Percentiles rank a stretch among this genome's conserved stretches.
These are phyloP conservation scores for Rattus rattus DNA, from an alignment of 2,113 vertebrate genomes.

Conservation along the genomic window DNA sequence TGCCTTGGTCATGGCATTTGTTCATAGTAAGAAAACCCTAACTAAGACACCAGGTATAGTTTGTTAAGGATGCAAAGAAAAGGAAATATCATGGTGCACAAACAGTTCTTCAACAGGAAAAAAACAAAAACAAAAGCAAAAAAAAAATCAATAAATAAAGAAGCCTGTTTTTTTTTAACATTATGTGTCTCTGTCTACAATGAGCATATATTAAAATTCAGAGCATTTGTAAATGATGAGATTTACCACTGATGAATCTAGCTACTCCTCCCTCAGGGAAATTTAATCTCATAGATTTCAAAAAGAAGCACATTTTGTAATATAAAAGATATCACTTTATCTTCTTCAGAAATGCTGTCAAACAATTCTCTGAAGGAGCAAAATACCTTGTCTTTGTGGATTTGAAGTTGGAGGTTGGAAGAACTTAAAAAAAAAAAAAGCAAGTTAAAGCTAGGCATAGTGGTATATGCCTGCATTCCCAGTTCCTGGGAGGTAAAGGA, in stretches of 20 bases:
- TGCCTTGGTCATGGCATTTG: too few relatives aligned
- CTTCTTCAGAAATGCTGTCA: conserved; percentile 53
- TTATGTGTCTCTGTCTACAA: not conserved
- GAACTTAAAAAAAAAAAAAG: not conserved
- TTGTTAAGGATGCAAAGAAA: not conserved
- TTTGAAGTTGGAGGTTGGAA: not conserved
- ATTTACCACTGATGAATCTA: conserved; percentile 48
- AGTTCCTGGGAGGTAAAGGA: too few relatives aligned
- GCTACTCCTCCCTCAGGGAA: not conserved
- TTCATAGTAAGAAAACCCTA: too few relatives aligned
- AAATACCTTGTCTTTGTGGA: not conserved
- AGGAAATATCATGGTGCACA: not conserved
- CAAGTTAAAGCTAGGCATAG: not conserved
- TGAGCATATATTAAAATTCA: conserved; percentile 24
- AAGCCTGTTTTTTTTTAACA: not conserved
- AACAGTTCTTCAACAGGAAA: not conserved
- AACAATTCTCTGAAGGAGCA: not conserved
- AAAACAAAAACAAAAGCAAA: not conserved
- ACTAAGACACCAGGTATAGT: not conserved
- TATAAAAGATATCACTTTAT: conserved; percentile 23
- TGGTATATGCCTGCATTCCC: too few relatives aligned
- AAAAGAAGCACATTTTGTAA: conserved; percentile 34
- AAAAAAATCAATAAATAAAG: not conserved
- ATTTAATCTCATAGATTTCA: conserved; percentile 52
- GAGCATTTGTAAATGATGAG: not conserved